A percentile compares a stretch with the other conserved stretches of the same genome.
Evolutionary conservation across 1,140 invertebrate species (phyloP).

Genomic region (Aleiodes sp.): DNA sequence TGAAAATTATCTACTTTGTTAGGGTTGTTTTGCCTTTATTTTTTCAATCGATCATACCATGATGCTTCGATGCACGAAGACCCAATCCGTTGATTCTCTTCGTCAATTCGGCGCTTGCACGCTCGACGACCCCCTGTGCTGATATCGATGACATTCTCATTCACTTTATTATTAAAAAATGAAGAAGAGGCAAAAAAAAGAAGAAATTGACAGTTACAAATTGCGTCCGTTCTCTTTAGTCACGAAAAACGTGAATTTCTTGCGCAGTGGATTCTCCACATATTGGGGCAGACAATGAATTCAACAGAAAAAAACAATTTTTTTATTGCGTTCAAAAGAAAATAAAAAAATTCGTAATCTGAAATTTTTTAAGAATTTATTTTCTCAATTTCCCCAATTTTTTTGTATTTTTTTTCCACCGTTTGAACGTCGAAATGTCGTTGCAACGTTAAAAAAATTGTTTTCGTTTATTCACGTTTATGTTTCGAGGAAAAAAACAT

Average conservation of each 20-base stretch:
- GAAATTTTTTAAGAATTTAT: no score
- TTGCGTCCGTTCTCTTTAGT: constrained; percentile 25
- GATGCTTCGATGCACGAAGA: constrained; percentile 75
- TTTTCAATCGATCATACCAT: constrained; percentile 44
- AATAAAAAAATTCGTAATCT: no score
- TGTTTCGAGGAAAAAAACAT: no score
- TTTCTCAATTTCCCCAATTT: no score
- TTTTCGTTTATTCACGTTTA: no score
- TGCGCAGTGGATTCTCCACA: neutral
- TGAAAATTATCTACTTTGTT: no score
- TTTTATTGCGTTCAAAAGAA: no score
- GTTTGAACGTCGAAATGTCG: no score
- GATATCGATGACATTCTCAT: constrained; percentile 71
- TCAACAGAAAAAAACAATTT: neutral
- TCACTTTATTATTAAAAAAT: neutral
- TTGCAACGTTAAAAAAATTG: no score
- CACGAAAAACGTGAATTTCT: constrained; percentile 33
- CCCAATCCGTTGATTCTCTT: constrained; percentile 87
- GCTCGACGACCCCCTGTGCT: constrained; percentile 84
- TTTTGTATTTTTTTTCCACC: no score
- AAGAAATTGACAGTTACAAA: no score
- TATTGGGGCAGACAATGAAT: neutral
- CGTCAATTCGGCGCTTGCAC: constrained; percentile 85
- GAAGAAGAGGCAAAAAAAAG: neutral
- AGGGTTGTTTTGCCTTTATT: no score